Base-by-base conservation (phyloP, 2,888 invertebrate genomes). In the Villa cingulata region DNA sequence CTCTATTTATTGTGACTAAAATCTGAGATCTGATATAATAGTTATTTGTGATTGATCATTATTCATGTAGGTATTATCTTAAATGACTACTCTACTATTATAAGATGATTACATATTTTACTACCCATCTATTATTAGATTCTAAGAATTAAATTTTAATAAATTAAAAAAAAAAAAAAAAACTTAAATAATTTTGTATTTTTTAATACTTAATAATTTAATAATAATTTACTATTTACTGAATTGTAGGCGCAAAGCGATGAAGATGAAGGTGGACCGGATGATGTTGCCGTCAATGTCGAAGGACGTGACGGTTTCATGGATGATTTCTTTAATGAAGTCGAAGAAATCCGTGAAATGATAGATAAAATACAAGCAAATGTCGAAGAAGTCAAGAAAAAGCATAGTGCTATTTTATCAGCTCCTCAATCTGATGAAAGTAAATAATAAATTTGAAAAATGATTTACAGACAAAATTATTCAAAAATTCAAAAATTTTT, bases 291-390 rank as follows among this genome's bases (percentile, higher is more conserved):
- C 71, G 91, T 95, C 76, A 89, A 85, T 70, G 89, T 94, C 66
- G 94, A 94, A 71, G 86, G 85, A 59, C 78, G 79, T 58, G 85
- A 86, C 68, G 91, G 92, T 64, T 96, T 91, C 76, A 97, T 98
- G 96, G 96, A 97, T 71, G 96, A 96, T 72, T 98, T 98, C 78
- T 98, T 98, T 75, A 92, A 91, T 72, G 97, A 97, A 84, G 96
- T 97, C 73, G 97, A 98, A 75, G 97, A 98, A 76, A 97, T 98
- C 72, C 85, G 97, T 63, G 94, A 92, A 74, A 97, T 96, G 90
- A 97, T 98, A 78, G 97, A 98, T 73, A 92, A 92, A 78, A 97
- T 99, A 69, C 94, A 96, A 72, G 86, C 88, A 64, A 97, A 96
- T 79, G 98, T 99, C 58, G 97, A 98, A 69, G 96, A 97, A 71